Percentiles rank a stretch among this genome's conserved stretches.
Conservation (phyloP, 2,113 vertebrate genomes). For the Myxocyprinus asiaticus region DNA sequence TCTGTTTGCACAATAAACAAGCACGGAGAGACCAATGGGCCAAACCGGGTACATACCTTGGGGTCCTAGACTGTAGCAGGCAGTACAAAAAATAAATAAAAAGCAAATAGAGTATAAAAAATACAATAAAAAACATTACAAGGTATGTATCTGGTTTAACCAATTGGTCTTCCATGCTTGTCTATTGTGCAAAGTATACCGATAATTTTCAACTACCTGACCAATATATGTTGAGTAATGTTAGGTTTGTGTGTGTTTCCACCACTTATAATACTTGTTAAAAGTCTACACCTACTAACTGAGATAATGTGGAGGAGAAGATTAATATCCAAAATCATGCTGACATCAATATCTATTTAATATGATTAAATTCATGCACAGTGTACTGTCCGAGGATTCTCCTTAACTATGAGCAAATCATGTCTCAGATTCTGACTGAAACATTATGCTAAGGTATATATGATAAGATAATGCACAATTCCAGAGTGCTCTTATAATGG, state of each 20-base stretch:
- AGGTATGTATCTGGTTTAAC: background rate
- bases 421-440: too few relatives aligned
- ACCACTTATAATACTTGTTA: conserved; percentile 60
- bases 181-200: conserved; percentile 17
- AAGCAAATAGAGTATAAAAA: too few relatives aligned
- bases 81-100: too few relatives aligned
- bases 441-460: too few relatives aligned
- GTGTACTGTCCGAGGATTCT: conserved; percentile 57
- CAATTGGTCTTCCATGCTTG: background rate
- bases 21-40: background rate
- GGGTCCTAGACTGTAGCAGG: background rate
- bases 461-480: too few relatives aligned
- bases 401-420: too few relatives aligned
- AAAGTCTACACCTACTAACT: conserved; percentile 61
- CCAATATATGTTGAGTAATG: background rate
- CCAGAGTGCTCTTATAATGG: too few relatives aligned
- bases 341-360: conserved; percentile 57
- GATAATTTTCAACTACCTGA: conserved; percentile 28
- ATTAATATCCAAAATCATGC: conserved; percentile 63
- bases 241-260: conserved; percentile 56
- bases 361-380: conserved; percentile 67
- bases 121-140: too few relatives aligned
- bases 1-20: conserved; percentile 18
- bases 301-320: conserved; percentile 41
- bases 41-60: background rate